Evolutionary conservation across 2,888 invertebrate genomes (phyloP).

Genomic region (Ectemnius cavifrons): DNA sequence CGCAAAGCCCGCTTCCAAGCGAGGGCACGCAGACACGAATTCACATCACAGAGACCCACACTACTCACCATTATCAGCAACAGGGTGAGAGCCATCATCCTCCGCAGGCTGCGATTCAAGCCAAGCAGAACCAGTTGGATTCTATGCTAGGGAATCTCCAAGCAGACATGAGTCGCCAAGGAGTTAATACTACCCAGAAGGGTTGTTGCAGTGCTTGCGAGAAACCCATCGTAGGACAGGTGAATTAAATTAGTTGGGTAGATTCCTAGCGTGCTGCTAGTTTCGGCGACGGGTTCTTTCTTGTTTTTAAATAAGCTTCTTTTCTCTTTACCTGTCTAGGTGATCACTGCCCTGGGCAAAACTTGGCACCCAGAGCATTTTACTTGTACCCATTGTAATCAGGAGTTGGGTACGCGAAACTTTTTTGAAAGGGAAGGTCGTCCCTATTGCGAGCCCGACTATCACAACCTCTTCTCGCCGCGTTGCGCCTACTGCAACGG

Average conservation of each 20-base stretch:
- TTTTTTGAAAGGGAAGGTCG: constrained; percentile 98
- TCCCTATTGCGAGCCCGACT: constrained; percentile 99
- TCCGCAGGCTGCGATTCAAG: constrained; percentile 76
- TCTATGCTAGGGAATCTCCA: constrained; percentile 96
- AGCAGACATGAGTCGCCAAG: constrained; percentile 99
- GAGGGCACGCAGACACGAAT: constrained; percentile 68
- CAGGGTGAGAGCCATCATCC: constrained; percentile 74
- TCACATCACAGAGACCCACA: constrained; percentile 74
- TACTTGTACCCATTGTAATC: constrained; percentile 97
- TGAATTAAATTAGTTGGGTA: constrained; percentile 63
- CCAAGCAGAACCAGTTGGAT: constrained; percentile 85
- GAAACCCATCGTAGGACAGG: constrained; percentile 99
- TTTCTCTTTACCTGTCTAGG: constrained; percentile 77
- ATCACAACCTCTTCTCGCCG: constrained; percentile 98
- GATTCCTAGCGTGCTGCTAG: no score
- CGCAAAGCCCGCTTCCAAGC: constrained; percentile 80
- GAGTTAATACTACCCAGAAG: constrained; percentile 98
- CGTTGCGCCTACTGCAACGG: constrained; percentile 99
- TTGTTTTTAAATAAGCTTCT: no score
- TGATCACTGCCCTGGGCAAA: constrained; percentile 97
- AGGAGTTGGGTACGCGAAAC: constrained; percentile 97
- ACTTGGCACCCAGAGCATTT: constrained; percentile 99
- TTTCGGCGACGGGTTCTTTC: no score
- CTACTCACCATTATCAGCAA: constrained; percentile 74
- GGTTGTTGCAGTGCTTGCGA: constrained; percentile 99